Percentiles rank a stretch among this genome's conserved stretches.
Evolutionary conservation across 2,797 vertebrate species (phyloP).

Genomic region (Acrossocheilus fasciatus): DNA sequence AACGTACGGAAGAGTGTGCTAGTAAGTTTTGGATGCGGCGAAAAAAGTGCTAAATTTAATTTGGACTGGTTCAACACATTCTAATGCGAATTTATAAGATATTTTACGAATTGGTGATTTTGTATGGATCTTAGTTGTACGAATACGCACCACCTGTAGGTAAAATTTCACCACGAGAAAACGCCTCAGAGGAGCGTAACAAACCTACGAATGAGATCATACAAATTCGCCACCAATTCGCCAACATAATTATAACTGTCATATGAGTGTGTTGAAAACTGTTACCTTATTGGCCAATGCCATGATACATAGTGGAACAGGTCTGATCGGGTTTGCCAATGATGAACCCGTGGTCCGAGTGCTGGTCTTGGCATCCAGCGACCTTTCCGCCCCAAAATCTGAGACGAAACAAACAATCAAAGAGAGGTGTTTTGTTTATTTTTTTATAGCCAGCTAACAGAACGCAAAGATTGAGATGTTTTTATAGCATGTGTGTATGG

Average conservation of each 20-base stretch:
- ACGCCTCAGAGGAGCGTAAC: neutral
- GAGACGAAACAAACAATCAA: conserved; percentile 53
- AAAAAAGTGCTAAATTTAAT: conserved; percentile 24
- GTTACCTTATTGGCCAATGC: conserved; percentile 8
- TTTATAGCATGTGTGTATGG: conserved; percentile 71
- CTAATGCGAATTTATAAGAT: neutral
- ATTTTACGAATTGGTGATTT: neutral
- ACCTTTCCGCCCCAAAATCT: conserved; percentile 22
- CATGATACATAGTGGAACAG: conserved; percentile 18
- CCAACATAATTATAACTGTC: neutral
- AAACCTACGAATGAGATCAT: neutral
- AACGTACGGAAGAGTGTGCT: conserved; percentile 62
- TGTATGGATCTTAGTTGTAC: neutral
- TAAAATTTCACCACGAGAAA: neutral
- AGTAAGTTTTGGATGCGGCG: conserved; percentile 59
- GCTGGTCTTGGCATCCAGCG: conserved; percentile 21
- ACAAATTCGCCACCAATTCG: neutral
- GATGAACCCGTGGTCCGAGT: neutral
- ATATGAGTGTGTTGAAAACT: neutral
- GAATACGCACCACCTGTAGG: neutral
- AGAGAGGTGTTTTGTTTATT: conserved; percentile 59
- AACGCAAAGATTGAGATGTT: conserved; percentile 65
- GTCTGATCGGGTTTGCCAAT: conserved; percentile 15
- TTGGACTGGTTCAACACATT: conserved; percentile 10
- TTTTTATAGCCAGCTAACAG: conserved; percentile 62